Conservation (phyloP, 92 coral and sea anemone species). For the Nematostella vectensis region DNA sequence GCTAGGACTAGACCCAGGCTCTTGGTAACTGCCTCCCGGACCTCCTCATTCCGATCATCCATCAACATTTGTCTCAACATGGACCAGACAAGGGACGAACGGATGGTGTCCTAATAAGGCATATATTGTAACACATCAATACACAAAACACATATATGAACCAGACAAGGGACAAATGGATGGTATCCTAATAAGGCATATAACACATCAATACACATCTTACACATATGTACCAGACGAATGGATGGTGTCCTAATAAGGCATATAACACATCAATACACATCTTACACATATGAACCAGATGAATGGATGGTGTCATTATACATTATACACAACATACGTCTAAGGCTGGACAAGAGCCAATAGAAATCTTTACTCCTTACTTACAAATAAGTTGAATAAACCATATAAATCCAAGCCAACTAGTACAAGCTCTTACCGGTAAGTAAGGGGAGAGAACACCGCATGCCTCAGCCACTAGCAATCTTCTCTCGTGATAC, state of each 20-base stretch:
- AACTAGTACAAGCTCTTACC: conserved; percentile 38
- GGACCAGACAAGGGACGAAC: conserved; percentile 81
- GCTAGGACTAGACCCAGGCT: conserved; percentile 88
- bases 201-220: background rate
- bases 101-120: conserved; percentile 57
- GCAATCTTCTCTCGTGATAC: conserved; percentile 74
- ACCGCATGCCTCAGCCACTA: conserved; percentile 97
- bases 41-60: conserved; percentile 92
- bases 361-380: background rate
- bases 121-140: too few species aligned
- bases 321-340: background rate
- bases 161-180: conserved; percentile 78
- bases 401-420: too few species aligned
- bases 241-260: conserved; percentile 62
- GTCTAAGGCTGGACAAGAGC: background rate
- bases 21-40: conserved; percentile 91
- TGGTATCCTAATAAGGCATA: conserved; percentile 51
- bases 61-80: conserved; percentile 94
- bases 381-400: background rate
- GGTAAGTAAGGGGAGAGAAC: conserved; percentile 82
- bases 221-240: conserved; percentile 77
- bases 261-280: background rate
- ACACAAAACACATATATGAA: conserved; percentile 42
- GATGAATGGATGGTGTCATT: conserved; percentile 75
- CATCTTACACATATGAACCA: conserved; percentile 60